These are phyloP conservation scores for Phaenicophaeus curvirostris DNA, from an alignment of 2,797 vertebrate species.

Conservation along the genomic window DNA sequence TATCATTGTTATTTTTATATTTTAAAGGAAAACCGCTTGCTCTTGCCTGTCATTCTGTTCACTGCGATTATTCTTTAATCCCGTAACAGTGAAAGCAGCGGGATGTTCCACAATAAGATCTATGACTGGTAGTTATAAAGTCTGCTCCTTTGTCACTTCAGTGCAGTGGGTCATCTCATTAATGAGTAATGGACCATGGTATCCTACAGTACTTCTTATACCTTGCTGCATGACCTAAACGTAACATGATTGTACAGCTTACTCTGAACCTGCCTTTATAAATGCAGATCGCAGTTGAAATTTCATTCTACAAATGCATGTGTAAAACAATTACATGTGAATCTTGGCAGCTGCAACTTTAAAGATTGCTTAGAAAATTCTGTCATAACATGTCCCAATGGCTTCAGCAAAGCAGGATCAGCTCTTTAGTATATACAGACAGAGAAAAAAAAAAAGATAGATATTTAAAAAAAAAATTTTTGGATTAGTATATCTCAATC, in stretches of 20 bases:
- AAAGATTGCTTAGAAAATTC: background rate
- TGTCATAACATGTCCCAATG: background rate
- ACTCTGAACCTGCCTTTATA: background rate
- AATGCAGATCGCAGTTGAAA: background rate
- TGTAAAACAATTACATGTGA: background rate
- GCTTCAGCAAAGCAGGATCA: background rate
- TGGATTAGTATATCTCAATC: background rate
- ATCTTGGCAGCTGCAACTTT: background rate
- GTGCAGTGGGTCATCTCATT: background rate
- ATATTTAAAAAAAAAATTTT: background rate
- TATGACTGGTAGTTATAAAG: background rate
- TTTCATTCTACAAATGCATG: background rate
- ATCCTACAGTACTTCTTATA: background rate
- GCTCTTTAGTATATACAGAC: background rate
- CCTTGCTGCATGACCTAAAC: background rate
- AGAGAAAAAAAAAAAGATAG: background rate
- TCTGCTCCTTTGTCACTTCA: background rate
- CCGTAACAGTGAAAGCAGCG: background rate
- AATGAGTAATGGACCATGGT: rapidly evolving
- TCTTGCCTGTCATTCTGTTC: background rate
- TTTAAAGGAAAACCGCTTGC: background rate
- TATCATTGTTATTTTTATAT: background rate
- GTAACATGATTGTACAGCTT: background rate
- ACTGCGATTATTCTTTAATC: background rate
- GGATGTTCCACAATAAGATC: background rate